These are phyloP conservation scores for Euzophera pinguis DNA, from an alignment of 2,888 invertebrate species.

Conservation along the genomic window DNA sequence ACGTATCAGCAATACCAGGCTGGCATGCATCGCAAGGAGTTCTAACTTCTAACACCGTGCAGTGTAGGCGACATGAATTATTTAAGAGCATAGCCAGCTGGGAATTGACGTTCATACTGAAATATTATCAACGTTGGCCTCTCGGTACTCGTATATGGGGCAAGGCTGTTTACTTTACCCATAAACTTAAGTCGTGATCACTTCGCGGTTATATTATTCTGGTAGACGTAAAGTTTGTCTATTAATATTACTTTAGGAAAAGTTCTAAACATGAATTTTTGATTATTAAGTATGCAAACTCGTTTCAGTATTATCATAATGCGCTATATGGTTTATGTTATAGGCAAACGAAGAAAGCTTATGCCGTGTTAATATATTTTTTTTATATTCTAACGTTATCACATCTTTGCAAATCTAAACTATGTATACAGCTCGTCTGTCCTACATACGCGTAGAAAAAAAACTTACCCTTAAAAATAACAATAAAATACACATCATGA, in stretches of 20 bases:
- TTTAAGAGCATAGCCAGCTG: conserved; percentile 34
- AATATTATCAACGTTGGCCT: conserved; percentile 42
- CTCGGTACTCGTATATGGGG: conserved; percentile 27
- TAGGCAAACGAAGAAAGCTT: too few species aligned
- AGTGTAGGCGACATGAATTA: conserved; percentile 42
- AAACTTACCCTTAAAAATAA: too few species aligned
- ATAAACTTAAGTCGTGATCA: conserved; percentile 14
- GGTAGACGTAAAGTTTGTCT: background rate
- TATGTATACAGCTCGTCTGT: too few species aligned
- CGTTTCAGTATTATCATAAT: too few species aligned
- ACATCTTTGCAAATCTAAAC: too few species aligned
- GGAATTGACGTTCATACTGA: conserved; percentile 26
- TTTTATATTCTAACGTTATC: too few species aligned
- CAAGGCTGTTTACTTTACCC: conserved; percentile 31
- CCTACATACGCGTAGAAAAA: too few species aligned
- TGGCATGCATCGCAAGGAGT: conserved; percentile 27
- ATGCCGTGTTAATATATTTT: too few species aligned
- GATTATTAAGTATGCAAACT: too few species aligned
- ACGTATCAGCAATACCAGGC: conserved; percentile 26
- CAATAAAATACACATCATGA: too few species aligned
- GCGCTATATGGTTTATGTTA: too few species aligned
- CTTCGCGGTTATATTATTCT: conserved; percentile 6
- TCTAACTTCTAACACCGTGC: conserved; percentile 27
- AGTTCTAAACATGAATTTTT: too few species aligned
- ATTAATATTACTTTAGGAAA: background rate